Conservation (phyloP, 1,140 invertebrate genomes). For the Listronotus oregonensis region DNA sequence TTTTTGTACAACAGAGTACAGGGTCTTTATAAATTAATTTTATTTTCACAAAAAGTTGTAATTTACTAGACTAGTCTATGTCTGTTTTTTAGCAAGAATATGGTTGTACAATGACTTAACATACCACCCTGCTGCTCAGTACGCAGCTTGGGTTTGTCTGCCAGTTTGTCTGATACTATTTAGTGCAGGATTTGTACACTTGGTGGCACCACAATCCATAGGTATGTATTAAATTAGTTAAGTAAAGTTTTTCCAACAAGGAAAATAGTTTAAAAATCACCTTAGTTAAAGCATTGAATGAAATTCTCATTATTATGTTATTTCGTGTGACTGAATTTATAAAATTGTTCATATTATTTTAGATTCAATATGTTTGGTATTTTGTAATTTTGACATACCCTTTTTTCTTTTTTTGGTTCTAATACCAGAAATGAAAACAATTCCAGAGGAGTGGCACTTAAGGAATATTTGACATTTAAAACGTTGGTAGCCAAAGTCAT, state of each 20-base stretch:
- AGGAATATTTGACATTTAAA: constrained; percentile 95
- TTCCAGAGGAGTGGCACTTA: constrained; percentile 94
- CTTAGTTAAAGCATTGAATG: too few species aligned
- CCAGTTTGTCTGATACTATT: constrained; percentile 90
- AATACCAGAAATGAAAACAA: constrained; percentile 99
- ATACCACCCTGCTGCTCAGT: constrained; percentile 79
- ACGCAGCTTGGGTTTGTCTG: constrained; percentile 87
- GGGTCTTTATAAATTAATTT: neutral
- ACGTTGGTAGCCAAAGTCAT: constrained; percentile 94
- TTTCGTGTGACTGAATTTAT: too few species aligned
- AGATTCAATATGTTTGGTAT: too few species aligned
- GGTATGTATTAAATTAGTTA: constrained; percentile 71
- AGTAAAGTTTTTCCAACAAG: too few species aligned
- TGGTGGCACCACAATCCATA: constrained; percentile 92
- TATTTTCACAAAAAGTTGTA: too few species aligned
- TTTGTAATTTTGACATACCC: too few species aligned
- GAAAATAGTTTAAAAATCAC: too few species aligned
- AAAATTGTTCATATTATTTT: too few species aligned
- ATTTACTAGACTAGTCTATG: too few species aligned
- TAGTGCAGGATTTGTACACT: constrained; percentile 92
- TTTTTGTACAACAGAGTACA: neutral
- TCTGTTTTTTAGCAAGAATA: constrained; percentile 73
- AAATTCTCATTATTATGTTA: too few species aligned
- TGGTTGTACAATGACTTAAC: constrained; percentile 90
- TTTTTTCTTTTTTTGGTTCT: constrained; percentile 66